Evolutionary conservation across 2,888 invertebrate species (phyloP), one percentile per base, ranked within the genome.

Genomic region (Dryococelus australis): DNA sequence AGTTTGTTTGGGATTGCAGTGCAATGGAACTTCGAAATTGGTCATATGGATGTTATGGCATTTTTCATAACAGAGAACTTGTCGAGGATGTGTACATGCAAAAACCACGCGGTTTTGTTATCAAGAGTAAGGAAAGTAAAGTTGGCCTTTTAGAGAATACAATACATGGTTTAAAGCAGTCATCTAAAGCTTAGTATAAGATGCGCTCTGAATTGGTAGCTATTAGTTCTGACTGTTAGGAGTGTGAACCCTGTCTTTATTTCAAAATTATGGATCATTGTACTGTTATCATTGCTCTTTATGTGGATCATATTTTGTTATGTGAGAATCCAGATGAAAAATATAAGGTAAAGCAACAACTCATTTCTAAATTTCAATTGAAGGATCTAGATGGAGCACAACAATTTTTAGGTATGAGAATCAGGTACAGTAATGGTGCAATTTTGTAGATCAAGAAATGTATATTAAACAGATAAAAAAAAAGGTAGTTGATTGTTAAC

Each of bases 81-180:
- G 35, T n/a, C 10, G 47, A 47, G 47, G 47, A 47, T 6, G 6
- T 47, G 12, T 47, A 47, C 12, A 47, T 47, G 47, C 47, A 35
- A 10, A 8, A 84, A 16, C 85, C 85, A n/a, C 10, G 16, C 10
- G 85, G 85, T 6, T 84, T 84, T 43, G 8, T 12, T 6, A 20
- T n/a, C 27, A 27, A 35, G n/a, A 10, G 35, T 6, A 84, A 84
- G n/a, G n/a, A 35, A 43, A 43, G n/a, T n/a, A 80, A 80, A 80
- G 80, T 84, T 12, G 6, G 6, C 12, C 47, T 47, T 47, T 47
- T 47, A 12, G 12, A 47, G 47, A 47, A 47, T 6, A 20, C 85
- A 84, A 84, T 35, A 9, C 16, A 84, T 27, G 86, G 85, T 6
- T 65, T 86, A 6, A 84, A 86, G 20, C 86, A 86, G 35, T n/a